Conservation (phyloP, 2,113 vertebrate species). For the Centropus bengalensis region DNA sequence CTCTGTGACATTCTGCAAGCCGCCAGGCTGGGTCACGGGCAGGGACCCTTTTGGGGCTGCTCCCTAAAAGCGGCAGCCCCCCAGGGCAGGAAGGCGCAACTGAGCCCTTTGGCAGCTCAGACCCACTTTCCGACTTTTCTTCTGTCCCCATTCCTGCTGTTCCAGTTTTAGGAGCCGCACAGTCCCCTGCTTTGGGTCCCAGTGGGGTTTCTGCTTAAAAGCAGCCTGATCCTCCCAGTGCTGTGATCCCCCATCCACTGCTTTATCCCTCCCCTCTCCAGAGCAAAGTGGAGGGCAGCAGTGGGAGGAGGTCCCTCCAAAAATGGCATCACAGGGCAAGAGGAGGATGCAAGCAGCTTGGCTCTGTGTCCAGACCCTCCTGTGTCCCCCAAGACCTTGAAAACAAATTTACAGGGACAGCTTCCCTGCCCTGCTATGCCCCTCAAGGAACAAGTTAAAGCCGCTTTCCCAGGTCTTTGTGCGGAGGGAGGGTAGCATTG, state of each 20-base stretch:
- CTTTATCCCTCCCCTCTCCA: neutral
- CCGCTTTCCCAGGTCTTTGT: neutral
- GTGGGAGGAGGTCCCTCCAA: neutral
- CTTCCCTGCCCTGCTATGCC: neutral
- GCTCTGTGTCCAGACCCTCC: neutral
- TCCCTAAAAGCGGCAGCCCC: neutral
- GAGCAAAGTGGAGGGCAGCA: neutral
- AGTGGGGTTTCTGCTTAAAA: neutral
- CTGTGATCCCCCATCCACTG: neutral
- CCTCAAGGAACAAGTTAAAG: neutral
- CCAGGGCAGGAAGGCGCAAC: neutral
- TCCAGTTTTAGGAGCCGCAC: conserved; percentile 36
- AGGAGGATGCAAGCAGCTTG: neutral
- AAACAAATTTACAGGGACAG: neutral
- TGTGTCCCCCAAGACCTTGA: neutral
- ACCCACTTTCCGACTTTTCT: conserved; percentile 31
- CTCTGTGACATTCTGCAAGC: neutral
- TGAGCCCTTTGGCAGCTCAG: conserved; percentile 10
- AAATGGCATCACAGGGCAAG: neutral
- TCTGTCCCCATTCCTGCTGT: conserved; percentile 26
- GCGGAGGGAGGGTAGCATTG: neutral
- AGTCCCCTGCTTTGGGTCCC: neutral
- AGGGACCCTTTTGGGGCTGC: neutral
- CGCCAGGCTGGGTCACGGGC: neutral
- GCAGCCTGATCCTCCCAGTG: neutral